phyloP scores from a whole-genome alignment of 2,888 invertebrate species.

The Nomada ferruginata region DNA sequence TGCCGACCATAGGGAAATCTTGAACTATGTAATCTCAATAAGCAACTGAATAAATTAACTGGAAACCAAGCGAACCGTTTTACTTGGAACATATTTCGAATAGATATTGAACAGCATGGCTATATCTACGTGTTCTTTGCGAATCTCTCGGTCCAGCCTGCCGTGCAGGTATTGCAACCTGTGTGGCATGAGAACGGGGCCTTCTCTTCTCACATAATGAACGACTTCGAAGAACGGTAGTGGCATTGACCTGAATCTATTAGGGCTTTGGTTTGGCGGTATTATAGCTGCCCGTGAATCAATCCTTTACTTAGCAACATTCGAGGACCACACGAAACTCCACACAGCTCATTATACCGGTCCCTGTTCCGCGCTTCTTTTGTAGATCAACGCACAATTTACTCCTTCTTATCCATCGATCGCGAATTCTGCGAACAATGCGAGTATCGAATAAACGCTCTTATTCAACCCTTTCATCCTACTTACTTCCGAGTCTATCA shows the following conservation, averaged over 20 bases:
- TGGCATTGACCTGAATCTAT: slow-evolving; percentile 78
- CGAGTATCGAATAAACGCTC: no score
- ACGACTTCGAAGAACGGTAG: slow-evolving; percentile 74
- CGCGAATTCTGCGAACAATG: slow-evolving; percentile 27
- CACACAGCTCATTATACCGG: slow-evolving; percentile 57
- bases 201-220: slow-evolving; percentile 73
- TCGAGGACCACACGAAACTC: slow-evolving; percentile 67
- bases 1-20: no score
- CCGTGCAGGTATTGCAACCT: slow-evolving; percentile 70
- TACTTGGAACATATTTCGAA: slow-evolving; percentile 31
- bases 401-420: slow-evolving; percentile 21
- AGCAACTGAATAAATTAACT: neutral
- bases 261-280: slow-evolving; percentile 74
- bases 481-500: no score
- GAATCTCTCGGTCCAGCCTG: slow-evolving; percentile 56
- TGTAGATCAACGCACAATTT: slow-evolving; percentile 29
- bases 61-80: slow-evolving; percentile 29
- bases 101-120: slow-evolving; percentile 48
- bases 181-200: slow-evolving; percentile 73
- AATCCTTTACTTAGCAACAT: slow-evolving; percentile 73
- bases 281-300: slow-evolving; percentile 76
- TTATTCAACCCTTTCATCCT: no score
- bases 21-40: no score
- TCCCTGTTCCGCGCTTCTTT: slow-evolving; percentile 49
- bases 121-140: slow-evolving; percentile 57